phyloP scores from a whole-genome alignment of 2,113 vertebrate species.

The Nematolebias whitei region DNA sequence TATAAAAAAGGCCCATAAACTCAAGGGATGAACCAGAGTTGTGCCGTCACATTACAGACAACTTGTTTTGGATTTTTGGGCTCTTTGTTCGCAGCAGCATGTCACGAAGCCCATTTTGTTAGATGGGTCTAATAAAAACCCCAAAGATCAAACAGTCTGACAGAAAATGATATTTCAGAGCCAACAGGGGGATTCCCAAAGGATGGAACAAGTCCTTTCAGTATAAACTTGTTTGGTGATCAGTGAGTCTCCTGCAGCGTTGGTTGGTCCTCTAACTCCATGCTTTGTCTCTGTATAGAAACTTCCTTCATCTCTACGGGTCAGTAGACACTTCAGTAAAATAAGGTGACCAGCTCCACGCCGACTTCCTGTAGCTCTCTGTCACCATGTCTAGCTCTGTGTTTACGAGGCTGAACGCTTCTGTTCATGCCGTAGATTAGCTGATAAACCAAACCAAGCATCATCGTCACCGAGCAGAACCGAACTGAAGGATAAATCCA shows the following conservation, averaged over 20 bases:
- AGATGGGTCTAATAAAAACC: neutral
- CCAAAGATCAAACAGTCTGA: neutral
- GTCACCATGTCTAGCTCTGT: constrained; percentile 24
- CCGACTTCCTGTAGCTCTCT: constrained; percentile 14
- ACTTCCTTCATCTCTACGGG: constrained; percentile 1
- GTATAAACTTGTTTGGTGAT: neutral
- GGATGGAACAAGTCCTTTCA: no score
- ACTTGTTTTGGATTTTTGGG: neutral
- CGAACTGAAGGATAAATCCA: constrained; percentile 1
- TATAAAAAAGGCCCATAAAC: neutral
- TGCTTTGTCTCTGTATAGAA: constrained; percentile 2
- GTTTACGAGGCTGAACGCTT: constrained; percentile 22
- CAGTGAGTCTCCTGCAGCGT: neutral
- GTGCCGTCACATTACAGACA: neutral
- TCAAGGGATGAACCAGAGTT: neutral
- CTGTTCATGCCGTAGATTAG: constrained; percentile 49
- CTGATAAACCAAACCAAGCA: neutral
- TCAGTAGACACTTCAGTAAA: neutral
- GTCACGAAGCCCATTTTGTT: neutral
- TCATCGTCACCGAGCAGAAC: neutral
- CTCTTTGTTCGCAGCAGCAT: neutral
- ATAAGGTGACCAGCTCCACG: neutral
- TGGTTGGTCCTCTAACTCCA: constrained; percentile 8
- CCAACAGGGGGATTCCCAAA: no score
- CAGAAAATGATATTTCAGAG: neutral